Percentiles rank a stretch among this genome's conserved stretches.
Conservation (phyloP, 2,888 invertebrate genomes). For the Boloria selene region DNA sequence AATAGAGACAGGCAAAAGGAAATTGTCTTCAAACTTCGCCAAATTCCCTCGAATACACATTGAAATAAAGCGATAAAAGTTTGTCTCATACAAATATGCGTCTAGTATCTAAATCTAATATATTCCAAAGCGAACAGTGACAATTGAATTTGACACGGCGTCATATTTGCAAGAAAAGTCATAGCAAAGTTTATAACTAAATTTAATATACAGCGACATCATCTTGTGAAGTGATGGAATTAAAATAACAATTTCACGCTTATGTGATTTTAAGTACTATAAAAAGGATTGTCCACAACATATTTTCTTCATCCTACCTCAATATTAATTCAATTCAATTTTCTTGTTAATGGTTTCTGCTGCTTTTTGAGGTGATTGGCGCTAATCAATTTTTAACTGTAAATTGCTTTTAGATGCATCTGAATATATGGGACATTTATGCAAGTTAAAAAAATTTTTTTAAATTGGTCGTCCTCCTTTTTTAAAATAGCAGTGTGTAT, state of each 20-base stretch:
- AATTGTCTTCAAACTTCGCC: conserved; percentile 4
- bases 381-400: conserved; percentile 5
- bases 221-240: conserved; percentile 11
- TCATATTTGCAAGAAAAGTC: conserved; percentile 16
- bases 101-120: conserved; percentile 18
- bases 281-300: conserved; percentile 14
- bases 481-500: too few relatives aligned
- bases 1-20: conserved; percentile 1
- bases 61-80: conserved; percentile 11
- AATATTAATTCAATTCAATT: conserved; percentile 9
- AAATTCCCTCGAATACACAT: background rate
- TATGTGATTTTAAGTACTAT: conserved; percentile 13
- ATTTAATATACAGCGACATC: conserved; percentile 13
- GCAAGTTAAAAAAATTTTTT: conserved; percentile 23
- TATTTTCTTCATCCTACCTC: background rate
- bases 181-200: conserved; percentile 5
- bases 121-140: conserved; percentile 7
- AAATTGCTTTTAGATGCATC: conserved; percentile 1
- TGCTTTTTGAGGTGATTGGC: too few relatives aligned
- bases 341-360: too few relatives aligned
- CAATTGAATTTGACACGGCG: conserved; percentile 16
- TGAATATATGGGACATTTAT: conserved; percentile 9
- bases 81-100: conserved; percentile 16
- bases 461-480: background rate
- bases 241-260: conserved; percentile 23